phyloP scores from a whole-genome alignment of 2,797 vertebrate species.

The Sphenopsis melanotis region DNA sequence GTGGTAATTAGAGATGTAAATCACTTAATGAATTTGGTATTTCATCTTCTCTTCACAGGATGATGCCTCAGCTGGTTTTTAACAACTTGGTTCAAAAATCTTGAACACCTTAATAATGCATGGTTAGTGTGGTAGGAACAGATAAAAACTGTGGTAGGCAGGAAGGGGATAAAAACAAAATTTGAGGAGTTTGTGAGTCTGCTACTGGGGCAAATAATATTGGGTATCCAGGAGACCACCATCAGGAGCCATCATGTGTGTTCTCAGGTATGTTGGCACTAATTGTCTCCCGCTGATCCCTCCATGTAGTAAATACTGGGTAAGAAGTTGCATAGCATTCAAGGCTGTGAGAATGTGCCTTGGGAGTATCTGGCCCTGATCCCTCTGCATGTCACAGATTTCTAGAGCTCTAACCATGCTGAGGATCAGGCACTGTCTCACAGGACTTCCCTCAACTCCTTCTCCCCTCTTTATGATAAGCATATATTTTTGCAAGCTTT shows the following conservation, averaged over 20 bases:
- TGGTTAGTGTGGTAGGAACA: background rate
- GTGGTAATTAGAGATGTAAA: background rate
- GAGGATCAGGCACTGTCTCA: background rate
- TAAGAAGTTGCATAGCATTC: background rate
- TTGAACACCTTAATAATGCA: background rate
- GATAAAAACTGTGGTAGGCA: background rate
- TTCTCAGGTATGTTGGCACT: background rate
- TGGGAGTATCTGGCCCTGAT: background rate
- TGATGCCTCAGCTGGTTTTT: background rate
- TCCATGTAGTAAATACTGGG: background rate
- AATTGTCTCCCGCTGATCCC: background rate
- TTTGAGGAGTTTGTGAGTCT: background rate
- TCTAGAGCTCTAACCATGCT: background rate
- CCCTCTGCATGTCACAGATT: background rate
- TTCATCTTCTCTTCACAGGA: background rate
- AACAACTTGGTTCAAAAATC: background rate
- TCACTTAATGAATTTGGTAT: background rate
- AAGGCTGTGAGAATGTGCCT: background rate
- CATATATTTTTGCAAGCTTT: background rate
- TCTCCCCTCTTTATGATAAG: background rate
- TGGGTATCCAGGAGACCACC: background rate
- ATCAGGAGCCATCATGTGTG: background rate
- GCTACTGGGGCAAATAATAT: background rate
- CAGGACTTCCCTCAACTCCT: background rate
- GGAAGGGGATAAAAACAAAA: background rate